Evolutionary conservation across 2,888 invertebrate genomes (phyloP), one percentile per base, ranked within the genome.

Genomic region (Pyralis farinalis): DNA sequence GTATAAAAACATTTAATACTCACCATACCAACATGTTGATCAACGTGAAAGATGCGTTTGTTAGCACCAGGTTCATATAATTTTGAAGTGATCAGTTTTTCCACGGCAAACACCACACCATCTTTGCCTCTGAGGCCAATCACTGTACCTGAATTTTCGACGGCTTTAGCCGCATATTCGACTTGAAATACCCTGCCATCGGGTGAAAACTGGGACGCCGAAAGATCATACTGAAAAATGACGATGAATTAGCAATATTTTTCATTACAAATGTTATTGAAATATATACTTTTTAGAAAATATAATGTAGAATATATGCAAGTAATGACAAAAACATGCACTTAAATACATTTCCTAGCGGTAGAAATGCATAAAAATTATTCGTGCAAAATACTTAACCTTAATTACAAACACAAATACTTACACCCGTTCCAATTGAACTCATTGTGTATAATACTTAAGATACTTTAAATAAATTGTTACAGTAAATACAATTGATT

Each of bases 131-230:
- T 90, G 3, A 99, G 91, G 0, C 96, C 99, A 51, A 99, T 95
- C 8, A 98, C 97, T 45, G 99, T 99, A 7, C 98, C 98, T 71
- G 97, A 97, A 71, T 97, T 97, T 87, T 99, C 99, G 1, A 99
- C 99, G 3, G 99, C 99, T 88, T 99, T 99, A 40, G 96, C 96
- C 2, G 99, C 99, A 89, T 99, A 99, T 90, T 99, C 99, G 1
- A 99, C 98, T 93, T 99, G 99, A 83, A 99, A 99, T 25, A 99
- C 99, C 59, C 99, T 91, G 7, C 99, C 99, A 78, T 99, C 99
- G 1, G 99, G 99, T 1, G 99, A 99, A 88, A 99, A 99, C 91
- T 99, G 99, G 30, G 99, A 98, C n/a, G 99, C 99, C 45, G 99
- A 99, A 64, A 99, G 91, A 92, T 99, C 99, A 78, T 99, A 99